Evolutionary conservation across 2,888 invertebrate genomes (phyloP).

Genomic region (Eueremaeus valkanovi): DNA sequence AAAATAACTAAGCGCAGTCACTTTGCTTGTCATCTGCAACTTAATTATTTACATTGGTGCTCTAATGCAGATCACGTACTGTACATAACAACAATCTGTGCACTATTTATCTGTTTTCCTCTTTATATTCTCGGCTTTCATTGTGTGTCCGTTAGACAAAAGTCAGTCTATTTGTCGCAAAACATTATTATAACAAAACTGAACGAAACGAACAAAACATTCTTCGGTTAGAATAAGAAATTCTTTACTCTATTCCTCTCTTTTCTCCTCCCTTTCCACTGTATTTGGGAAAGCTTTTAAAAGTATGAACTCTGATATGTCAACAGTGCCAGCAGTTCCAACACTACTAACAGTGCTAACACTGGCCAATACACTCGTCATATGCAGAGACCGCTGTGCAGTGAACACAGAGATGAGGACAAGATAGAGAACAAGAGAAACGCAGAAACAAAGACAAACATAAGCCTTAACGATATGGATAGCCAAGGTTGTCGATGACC

Average conservation of each 20-base stretch:
- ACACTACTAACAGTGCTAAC: too few relatives aligned
- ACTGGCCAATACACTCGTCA: neutral
- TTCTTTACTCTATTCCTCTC: neutral
- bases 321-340: too few relatives aligned
- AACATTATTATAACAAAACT: neutral
- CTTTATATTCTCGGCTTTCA: neutral
- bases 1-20: constrained; percentile 13
- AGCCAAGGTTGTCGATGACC: too few relatives aligned
- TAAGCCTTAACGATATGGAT: too few relatives aligned
- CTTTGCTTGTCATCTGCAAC: constrained; percentile 26
- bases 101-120: neutral
- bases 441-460: too few relatives aligned
- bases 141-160: constrained; percentile 17
- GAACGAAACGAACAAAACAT: constrained; percentile 1
- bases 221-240: neutral
- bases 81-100: constrained; percentile 29
- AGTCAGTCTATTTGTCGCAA: neutral
- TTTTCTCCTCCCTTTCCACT: neutral
- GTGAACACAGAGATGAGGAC: too few relatives aligned
- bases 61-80: constrained; percentile 24
- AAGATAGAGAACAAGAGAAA: too few relatives aligned
- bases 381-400: too few relatives aligned
- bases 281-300: neutral
- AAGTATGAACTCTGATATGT: constrained; percentile 17
- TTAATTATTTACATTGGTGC: constrained; percentile 32